Percentiles rank a stretch among this genome's conserved stretches.
Conservation (phyloP, 2,888 invertebrate species). For the Pammene fasciana region DNA sequence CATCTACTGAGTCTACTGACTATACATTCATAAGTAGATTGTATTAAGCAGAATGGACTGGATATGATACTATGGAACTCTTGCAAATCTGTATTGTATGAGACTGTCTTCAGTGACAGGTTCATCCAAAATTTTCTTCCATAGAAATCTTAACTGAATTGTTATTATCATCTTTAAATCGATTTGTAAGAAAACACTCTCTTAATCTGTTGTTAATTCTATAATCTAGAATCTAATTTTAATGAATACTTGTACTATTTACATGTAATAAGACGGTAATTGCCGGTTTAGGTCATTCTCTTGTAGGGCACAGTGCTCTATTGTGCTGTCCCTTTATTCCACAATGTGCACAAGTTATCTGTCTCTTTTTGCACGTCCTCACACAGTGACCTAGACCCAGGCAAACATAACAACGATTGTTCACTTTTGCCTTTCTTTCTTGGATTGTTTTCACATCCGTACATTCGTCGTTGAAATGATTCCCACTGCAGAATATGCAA, state of each 20-base stretch:
- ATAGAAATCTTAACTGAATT: conserved; percentile 39
- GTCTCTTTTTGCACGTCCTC: not conserved
- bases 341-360: conserved; percentile 2
- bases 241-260: conserved; percentile 43
- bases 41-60: conserved; percentile 40
- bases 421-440: not conserved
- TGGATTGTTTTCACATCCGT: not conserved
- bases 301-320: not conserved
- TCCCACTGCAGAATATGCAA: not conserved
- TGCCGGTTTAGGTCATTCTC: too few relatives aligned
- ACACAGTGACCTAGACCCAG: not conserved
- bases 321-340: not conserved
- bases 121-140: conserved; percentile 13
- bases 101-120: conserved; percentile 30
- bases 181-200: conserved; percentile 47
- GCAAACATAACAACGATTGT: not conserved
- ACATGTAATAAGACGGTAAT: not conserved
- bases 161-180: conserved; percentile 40
- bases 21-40: conserved; percentile 35
- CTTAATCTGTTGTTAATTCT: conserved; percentile 47
- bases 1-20: not conserved
- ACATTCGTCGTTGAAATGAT: not conserved
- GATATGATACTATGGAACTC: conserved; percentile 42
- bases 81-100: conserved; percentile 27
- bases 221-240: conserved; percentile 45